Evolutionary conservation across 1,140 invertebrate genomes (phyloP).

Genomic region (Drosophila parabipectinata): DNA sequence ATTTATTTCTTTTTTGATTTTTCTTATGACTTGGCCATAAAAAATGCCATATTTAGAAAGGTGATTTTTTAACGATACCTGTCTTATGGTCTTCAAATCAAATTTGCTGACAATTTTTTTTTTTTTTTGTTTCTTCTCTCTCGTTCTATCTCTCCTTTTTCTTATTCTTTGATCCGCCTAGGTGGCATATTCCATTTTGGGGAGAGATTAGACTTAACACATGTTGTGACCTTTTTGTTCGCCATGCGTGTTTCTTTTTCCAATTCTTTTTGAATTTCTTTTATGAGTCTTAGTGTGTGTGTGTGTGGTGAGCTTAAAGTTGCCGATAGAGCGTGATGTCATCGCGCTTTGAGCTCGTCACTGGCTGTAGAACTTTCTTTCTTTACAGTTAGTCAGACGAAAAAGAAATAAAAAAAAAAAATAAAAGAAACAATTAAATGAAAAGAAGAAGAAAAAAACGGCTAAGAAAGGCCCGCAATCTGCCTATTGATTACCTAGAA

Average conservation of each 20-base stretch:
- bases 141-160: neutral
- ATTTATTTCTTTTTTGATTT: too few relatives aligned
- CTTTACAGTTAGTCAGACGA: constrained; percentile 54
- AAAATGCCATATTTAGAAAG: constrained; percentile 7
- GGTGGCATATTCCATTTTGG: constrained; percentile 43
- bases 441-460: neutral
- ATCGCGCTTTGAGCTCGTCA: constrained; percentile 56
- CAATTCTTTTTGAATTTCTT: constrained; percentile 22
- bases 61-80: constrained; percentile 6
- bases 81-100: constrained; percentile 43
- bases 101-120: constrained; percentile 49
- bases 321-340: constrained; percentile 70
- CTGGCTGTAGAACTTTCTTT: constrained; percentile 72
- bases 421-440: constrained; percentile 2
- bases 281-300: too few relatives aligned
- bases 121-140: neutral
- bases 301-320: constrained; percentile 60
- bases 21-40: neutral
- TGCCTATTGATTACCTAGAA: constrained; percentile 32
- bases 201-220: constrained; percentile 57
- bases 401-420: constrained; percentile 2
- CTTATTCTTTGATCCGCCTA: constrained; percentile 20
- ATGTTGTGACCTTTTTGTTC: constrained; percentile 46
- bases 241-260: constrained; percentile 20
- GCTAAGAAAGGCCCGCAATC: constrained; percentile 24